phyloP scores from a whole-genome alignment of 1,140 invertebrate species.

The Lepidurus couesii region DNA sequence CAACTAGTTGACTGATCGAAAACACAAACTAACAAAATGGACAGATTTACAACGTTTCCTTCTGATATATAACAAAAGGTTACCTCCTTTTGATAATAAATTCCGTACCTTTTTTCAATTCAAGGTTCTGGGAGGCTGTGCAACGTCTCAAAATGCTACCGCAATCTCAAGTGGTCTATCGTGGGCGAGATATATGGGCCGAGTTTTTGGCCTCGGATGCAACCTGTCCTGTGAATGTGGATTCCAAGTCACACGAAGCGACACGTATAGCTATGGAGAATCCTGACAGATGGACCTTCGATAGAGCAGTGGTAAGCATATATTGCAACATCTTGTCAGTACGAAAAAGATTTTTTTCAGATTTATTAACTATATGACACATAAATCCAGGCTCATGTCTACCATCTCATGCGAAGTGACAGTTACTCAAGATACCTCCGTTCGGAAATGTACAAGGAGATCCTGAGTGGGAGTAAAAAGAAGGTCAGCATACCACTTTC shows the following conservation, averaged over 20 bases:
- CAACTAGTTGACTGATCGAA: no score
- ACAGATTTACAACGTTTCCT: neutral
- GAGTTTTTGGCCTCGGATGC: conserved; percentile 92
- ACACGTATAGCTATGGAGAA: conserved; percentile 70
- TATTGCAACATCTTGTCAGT: neutral
- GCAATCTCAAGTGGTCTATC: conserved; percentile 72
- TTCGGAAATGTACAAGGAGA: conserved; percentile 99
- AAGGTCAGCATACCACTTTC: conserved; percentile 58
- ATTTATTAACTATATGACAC: no score
- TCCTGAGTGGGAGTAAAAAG: conserved; percentile 89
- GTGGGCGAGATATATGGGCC: conserved; percentile 88
- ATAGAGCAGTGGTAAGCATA: conserved; percentile 80
- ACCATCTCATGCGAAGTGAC: conserved; percentile 98
- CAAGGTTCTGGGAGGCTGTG: conserved; percentile 93
- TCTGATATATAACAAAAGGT: no score
- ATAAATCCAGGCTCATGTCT: conserved; percentile 83
- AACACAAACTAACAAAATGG: neutral
- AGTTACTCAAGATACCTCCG: conserved; percentile 95
- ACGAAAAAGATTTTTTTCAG: neutral
- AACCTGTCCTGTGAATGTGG: conserved; percentile 93
- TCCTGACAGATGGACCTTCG: conserved; percentile 90
- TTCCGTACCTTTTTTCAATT: conserved; percentile 34
- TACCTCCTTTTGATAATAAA: neutral
- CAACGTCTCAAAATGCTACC: conserved; percentile 84
- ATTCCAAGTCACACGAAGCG: conserved; percentile 75